phyloP scores from a whole-genome alignment of 2,797 vertebrate genomes.

The Platyrinchus mystaceus region DNA sequence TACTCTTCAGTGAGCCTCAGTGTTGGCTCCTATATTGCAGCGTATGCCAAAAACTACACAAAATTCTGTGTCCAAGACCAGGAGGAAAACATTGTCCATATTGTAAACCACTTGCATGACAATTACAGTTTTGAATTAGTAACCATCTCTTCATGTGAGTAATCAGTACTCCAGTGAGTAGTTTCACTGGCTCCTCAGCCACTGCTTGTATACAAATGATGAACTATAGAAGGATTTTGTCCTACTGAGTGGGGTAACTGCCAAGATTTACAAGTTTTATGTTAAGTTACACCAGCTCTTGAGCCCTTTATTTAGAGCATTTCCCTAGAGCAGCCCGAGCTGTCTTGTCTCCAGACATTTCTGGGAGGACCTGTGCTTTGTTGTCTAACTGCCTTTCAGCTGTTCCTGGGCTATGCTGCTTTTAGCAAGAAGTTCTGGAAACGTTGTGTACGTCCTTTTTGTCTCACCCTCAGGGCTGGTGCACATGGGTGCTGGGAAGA shows the following conservation, averaged over 20 bases:
- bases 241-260: not conserved
- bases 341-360: not conserved
- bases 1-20: not conserved
- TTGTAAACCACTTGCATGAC: not conserved
- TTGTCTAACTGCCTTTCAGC: not conserved
- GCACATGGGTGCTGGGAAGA: not conserved
- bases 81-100: not conserved
- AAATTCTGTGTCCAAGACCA: not conserved
- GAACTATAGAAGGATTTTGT: not conserved
- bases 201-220: not conserved
- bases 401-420: not conserved
- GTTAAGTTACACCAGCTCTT: not conserved
- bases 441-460: not conserved
- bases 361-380: not conserved
- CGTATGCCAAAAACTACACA: conserved; percentile 38
- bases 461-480: not conserved
- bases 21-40: not conserved
- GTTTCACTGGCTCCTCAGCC: not conserved
- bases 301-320: not conserved
- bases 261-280: not conserved
- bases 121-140: conserved; percentile 4
- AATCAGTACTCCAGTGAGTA: not conserved
- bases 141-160: not conserved
- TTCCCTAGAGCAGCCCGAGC: not conserved
- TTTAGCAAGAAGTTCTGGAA: not conserved